phyloP scores from a whole-genome alignment of 2,797 vertebrate genomes.

The Dicrostonyx torquatus region DNA sequence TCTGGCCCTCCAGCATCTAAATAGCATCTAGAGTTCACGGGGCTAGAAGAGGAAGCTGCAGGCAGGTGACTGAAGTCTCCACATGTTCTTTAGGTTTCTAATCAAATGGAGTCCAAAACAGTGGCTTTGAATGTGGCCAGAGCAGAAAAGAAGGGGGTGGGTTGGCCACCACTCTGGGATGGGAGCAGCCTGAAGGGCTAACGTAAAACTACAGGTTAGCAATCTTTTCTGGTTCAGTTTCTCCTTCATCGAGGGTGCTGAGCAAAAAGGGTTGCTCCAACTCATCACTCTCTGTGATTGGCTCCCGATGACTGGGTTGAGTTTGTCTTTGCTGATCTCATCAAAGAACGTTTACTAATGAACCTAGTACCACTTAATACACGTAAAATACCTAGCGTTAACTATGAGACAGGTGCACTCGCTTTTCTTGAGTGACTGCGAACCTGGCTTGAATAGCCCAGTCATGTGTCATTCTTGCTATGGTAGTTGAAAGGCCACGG shows the following conservation, averaged over 20 bases:
- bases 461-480: not conserved
- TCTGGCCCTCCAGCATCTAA: not conserved
- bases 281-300: not conserved
- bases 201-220: not conserved
- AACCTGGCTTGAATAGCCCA: not conserved
- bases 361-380: not conserved
- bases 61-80: not conserved
- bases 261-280: not conserved
- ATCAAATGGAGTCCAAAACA: not conserved
- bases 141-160: not conserved
- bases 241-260: not conserved
- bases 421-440: not conserved
- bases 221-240: not conserved
- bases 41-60: not conserved
- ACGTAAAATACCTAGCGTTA: not conserved
- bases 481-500: not conserved
- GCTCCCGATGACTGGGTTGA: not conserved
- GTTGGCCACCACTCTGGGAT: not conserved
- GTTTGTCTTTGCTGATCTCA: not conserved
- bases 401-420: not conserved
- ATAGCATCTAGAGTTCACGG: not conserved
- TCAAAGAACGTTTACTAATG: slow-evolving; percentile 6
- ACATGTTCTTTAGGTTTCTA: not conserved
- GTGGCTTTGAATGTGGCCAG: not conserved
- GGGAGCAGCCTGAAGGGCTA: not conserved